Percentiles rank a stretch among this genome's conserved stretches.
Conservation (phyloP, 2,888 invertebrate genomes). For the Drosophila mulleri region DNA sequence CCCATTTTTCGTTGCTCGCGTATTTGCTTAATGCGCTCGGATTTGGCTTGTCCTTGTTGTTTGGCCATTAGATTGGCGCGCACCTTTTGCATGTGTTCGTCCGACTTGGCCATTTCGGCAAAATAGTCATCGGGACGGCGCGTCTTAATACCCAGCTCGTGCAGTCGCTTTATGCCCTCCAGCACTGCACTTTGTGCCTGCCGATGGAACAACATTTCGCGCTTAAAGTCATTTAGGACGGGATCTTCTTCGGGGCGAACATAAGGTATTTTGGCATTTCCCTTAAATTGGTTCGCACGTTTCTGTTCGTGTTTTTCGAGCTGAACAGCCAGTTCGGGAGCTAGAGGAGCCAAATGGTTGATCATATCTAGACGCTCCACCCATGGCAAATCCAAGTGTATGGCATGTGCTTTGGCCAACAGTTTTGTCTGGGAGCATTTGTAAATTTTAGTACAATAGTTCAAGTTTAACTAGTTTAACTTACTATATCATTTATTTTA, state of each 20-base stretch:
- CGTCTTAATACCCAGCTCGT: slow-evolving; percentile 91
- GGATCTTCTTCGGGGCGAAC: slow-evolving; percentile 90
- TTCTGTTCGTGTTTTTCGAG: slow-evolving; percentile 91
- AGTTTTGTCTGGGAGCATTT: slow-evolving; percentile 84
- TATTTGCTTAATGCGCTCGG: slow-evolving; percentile 95
- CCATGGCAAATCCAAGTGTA: slow-evolving; percentile 92
- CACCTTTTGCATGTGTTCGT: slow-evolving; percentile 98
- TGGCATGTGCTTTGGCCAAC: slow-evolving; percentile 89
- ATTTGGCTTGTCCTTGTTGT: slow-evolving; percentile 93
- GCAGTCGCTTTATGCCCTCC: slow-evolving; percentile 91
- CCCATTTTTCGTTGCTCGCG: slow-evolving; percentile 96
- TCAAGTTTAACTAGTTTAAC: slow-evolving; percentile 67
- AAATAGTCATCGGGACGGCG: slow-evolving; percentile 97
- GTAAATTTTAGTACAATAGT: background rate
- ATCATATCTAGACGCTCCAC: slow-evolving; percentile 93
- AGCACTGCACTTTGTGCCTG: slow-evolving; percentile 95
- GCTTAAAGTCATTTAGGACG: slow-evolving; percentile 94
- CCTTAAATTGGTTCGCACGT: slow-evolving; percentile 88
- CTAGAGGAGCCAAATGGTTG: slow-evolving; percentile 91
- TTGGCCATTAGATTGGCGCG: slow-evolving; percentile 93
- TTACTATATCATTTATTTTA: slow-evolving; percentile 91
- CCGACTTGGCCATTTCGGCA: slow-evolving; percentile 99
- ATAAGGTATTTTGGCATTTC: slow-evolving; percentile 89
- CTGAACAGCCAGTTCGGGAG: slow-evolving; percentile 93
- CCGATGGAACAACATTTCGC: slow-evolving; percentile 94